These are phyloP conservation scores for Pristionchus japonicus DNA, from an alignment of 2,888 invertebrate genomes.

Conservation along the genomic window DNA sequence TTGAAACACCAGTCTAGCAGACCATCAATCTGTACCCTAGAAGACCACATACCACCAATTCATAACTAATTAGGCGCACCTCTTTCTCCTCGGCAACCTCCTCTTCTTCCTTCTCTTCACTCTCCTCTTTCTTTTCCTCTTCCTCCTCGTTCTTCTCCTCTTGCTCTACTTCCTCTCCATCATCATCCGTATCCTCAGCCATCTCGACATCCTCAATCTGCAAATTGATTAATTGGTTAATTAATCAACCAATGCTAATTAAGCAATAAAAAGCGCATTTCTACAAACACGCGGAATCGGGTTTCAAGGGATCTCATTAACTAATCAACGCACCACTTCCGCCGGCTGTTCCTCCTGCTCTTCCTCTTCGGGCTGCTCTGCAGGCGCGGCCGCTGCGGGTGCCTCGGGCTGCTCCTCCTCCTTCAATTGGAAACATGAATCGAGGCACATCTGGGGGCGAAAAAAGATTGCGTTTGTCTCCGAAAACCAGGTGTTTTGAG, in stretches of 20 bases:
- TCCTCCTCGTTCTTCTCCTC: slow-evolving; percentile 48
- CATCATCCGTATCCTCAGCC: slow-evolving; percentile 15
- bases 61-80: too few species aligned
- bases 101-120: slow-evolving; percentile 34
- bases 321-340: background rate
- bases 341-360: background rate
- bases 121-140: background rate
- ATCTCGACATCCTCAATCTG: background rate
- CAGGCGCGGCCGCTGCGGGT: background rate
- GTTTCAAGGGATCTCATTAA: too few species aligned
- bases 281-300: background rate
- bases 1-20: background rate
- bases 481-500: too few species aligned
- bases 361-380: background rate
- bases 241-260: background rate
- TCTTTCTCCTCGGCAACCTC: slow-evolving; percentile 42
- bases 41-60: too few species aligned
- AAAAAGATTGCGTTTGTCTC: too few species aligned
- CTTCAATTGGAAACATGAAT: too few species aligned
- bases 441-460: too few species aligned
- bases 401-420: background rate
- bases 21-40: too few species aligned
- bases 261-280: background rate
- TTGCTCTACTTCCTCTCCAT: slow-evolving; percentile 31
- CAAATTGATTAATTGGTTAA: background rate